Base-by-base conservation (phyloP, 2,113 vertebrate genomes). In the Vimba vimba region DNA sequence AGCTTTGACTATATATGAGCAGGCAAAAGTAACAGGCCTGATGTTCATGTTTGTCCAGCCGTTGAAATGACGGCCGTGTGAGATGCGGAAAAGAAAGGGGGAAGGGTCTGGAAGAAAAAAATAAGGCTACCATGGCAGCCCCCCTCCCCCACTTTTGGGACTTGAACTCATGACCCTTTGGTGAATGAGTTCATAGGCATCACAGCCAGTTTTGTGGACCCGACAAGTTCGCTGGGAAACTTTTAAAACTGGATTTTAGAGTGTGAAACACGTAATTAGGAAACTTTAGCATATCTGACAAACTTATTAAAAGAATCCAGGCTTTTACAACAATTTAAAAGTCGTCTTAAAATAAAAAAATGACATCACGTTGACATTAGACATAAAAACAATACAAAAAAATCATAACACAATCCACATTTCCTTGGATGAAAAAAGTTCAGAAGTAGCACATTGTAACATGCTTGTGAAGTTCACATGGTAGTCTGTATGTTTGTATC, bases 101-200 rank as follows among this genome's bases (percentile, higher is more conserved):
- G 76, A 88, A 88, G 89, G 84, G 76, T 62, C 59, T 60, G 52
- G n/a, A 75, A 79, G 76, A 79, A 84, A 52, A 52, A 89, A 84
- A 86, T 77, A 86, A 86, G 79, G 30, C 86, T 64, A 80, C 80
- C 69, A 81, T 85, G 89, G 83, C 86, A 83, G 71, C 57, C 21
- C 62, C 25, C 90, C 90, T 12, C 92, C 92, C 90, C 91, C 92
- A 93, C 87, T 73, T 87, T 73, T 87, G 92, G 93, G 93, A 95
- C 93, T 94, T 94, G 93, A 95, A 94, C 93, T 93, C 87, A 60
- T 94, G 93, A 95, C 93, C 93, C 86, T 76, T 45, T 76, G 87
- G 92, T 94, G 93, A 92, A 92, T 91, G 92, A 92, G 94, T 94
- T 94, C 92, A 93, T 88, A 89, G 90, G 86, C 92, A 90, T 89